These are phyloP conservation scores for Aporophyla lueneburgensis DNA, from an alignment of 2,888 invertebrate genomes.

Conservation along the genomic window DNA sequence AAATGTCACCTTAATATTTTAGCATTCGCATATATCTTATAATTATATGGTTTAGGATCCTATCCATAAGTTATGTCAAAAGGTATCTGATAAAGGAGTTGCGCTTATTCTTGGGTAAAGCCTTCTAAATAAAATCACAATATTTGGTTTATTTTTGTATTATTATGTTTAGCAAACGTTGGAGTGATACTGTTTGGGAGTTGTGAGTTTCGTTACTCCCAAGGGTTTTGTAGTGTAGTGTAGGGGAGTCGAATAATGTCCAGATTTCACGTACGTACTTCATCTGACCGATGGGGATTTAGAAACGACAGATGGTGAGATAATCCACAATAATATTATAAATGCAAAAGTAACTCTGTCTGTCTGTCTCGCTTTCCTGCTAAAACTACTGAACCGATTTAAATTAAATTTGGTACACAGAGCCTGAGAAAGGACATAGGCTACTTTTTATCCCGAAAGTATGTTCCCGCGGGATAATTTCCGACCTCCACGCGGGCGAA, in stretches of 20 bases:
- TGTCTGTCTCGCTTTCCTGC: no score
- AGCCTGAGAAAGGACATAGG: no score
- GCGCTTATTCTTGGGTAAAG: conserved; percentile 23
- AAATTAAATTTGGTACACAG: no score
- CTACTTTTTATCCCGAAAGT: no score
- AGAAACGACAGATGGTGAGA: conserved; percentile 39
- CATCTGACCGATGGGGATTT: conserved; percentile 49
- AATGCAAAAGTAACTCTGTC: no score
- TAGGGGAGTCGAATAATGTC: neutral
- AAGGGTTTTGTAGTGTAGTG: no score
- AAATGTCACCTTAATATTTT: conserved; percentile 62
- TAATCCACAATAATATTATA: no score
- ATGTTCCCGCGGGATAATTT: no score
- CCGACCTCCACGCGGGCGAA: no score
- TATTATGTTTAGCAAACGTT: conserved; percentile 33
- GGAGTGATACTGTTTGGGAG: conserved; percentile 38
- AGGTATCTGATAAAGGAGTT: conserved; percentile 46
- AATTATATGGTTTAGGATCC: conserved; percentile 58
- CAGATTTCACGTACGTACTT: neutral
- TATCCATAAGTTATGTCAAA: conserved; percentile 54
- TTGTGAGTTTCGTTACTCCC: neutral
- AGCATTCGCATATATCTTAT: conserved; percentile 43
- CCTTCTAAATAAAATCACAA: conserved; percentile 45
- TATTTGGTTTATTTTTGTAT: conserved; percentile 56
- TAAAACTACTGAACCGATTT: no score